phyloP scores from a whole-genome alignment of 1,140 invertebrate genomes.

The Helicoverpa zea region DNA sequence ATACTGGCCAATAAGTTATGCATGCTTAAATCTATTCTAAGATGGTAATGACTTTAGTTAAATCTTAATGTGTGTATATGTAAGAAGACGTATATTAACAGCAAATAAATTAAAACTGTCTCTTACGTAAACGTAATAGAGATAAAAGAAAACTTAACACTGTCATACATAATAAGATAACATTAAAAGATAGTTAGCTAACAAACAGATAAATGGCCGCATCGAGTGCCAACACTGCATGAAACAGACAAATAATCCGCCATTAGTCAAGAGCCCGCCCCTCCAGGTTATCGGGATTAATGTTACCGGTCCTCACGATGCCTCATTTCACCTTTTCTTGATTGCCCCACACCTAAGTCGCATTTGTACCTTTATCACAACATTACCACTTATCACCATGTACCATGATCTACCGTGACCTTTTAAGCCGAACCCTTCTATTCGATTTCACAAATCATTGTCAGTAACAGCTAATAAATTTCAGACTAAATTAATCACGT shows the following conservation, averaged over 20 bases:
- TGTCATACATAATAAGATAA: background rate
- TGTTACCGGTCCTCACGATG: constrained; percentile 55
- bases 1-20: background rate
- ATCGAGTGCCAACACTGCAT: constrained; percentile 50
- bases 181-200: constrained; percentile 37
- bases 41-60: background rate
- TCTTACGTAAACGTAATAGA: background rate
- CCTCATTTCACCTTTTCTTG: constrained; percentile 57
- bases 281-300: constrained; percentile 65
- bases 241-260: constrained; percentile 63
- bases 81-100: background rate
- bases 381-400: constrained; percentile 35
- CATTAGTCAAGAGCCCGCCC: constrained; percentile 64
- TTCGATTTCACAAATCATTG: constrained; percentile 16
- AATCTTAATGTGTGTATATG: background rate
- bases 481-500: constrained; percentile 16
- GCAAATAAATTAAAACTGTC: too few relatives aligned
- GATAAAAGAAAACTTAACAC: background rate
- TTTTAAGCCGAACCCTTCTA: background rate
- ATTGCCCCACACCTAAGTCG: constrained; percentile 36
- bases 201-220: constrained; percentile 30
- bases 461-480: constrained; percentile 24
- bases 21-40: background rate
- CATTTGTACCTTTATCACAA: constrained; percentile 34
- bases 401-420: constrained; percentile 12